These are phyloP conservation scores for Sigmodon hispidus DNA, from an alignment of 2,113 vertebrate genomes.

Conservation along the genomic window DNA sequence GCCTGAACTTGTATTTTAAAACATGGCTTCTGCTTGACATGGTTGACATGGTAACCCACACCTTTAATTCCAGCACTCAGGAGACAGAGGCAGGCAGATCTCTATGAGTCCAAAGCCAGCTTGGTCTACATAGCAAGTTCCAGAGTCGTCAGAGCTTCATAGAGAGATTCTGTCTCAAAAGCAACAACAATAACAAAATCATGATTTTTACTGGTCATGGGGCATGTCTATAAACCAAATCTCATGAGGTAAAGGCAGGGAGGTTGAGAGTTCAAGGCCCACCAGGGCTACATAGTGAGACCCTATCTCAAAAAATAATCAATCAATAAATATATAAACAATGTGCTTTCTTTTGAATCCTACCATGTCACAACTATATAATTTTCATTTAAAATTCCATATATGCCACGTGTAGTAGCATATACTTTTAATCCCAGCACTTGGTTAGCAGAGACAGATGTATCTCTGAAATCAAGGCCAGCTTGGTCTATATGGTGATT, in stretches of 20 bases:
- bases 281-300: neutral
- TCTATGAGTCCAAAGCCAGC: neutral
- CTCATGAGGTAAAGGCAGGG: neutral
- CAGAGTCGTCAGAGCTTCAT: neutral
- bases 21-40: neutral
- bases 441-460: neutral
- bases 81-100: neutral
- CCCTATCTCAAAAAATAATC: neutral
- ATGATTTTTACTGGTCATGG: neutral
- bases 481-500: neutral
- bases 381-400: constrained; percentile 28
- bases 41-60: neutral
- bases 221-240: neutral
- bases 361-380: neutral
- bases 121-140: neutral
- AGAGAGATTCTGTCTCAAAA: neutral
- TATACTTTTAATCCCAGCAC: neutral
- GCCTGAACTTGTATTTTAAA: neutral
- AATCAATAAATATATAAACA: constrained; percentile 28
- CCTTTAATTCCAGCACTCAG: neutral
- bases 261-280: neutral
- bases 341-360: constrained; percentile 17
- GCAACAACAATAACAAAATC: neutral
- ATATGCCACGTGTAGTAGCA: neutral
- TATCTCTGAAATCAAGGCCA: neutral